A percentile compares a stretch with the other conserved stretches of the same genome.
Evolutionary conservation across 2,888 invertebrate species (phyloP).

Genomic region (Strigamia maritima): DNA sequence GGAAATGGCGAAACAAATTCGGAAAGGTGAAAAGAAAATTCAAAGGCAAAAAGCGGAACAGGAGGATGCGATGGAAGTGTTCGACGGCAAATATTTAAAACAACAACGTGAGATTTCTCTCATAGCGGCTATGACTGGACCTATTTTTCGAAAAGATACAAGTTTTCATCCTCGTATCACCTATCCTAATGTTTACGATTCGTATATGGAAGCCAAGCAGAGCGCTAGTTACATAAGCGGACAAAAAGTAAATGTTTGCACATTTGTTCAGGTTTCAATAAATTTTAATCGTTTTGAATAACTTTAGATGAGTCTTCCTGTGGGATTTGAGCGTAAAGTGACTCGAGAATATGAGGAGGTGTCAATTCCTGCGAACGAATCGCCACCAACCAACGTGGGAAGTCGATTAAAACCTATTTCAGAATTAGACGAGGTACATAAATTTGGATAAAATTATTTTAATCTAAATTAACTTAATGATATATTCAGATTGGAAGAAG

Average conservation of each 20-base stretch:
- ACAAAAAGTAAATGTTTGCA: slow-evolving; percentile 57
- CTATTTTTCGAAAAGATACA: slow-evolving; percentile 46
- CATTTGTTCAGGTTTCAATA: neutral
- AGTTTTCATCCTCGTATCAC: slow-evolving; percentile 56
- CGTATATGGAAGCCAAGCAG: slow-evolving; percentile 66
- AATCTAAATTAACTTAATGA: neutral
- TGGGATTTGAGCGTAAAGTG: slow-evolving; percentile 69
- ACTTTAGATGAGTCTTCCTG: slow-evolving; percentile 68
- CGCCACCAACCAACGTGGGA: slow-evolving; percentile 62
- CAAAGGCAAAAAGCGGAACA: slow-evolving; percentile 46
- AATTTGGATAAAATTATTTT: neutral
- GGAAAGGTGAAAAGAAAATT: slow-evolving; percentile 77
- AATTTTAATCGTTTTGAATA: neutral
- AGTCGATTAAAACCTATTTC: slow-evolving; percentile 63
- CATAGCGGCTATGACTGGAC: slow-evolving; percentile 47
- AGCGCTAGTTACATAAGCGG: slow-evolving; percentile 74
- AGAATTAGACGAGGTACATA: slow-evolving; percentile 63
- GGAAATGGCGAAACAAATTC: slow-evolving; percentile 66
- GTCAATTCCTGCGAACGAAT: slow-evolving; percentile 68
- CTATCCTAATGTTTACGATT: slow-evolving; percentile 86
- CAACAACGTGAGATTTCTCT: slow-evolving; percentile 52
- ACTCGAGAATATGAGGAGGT: slow-evolving; percentile 80
- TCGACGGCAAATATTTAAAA: slow-evolving; percentile 49
- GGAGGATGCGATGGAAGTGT: slow-evolving; percentile 43
- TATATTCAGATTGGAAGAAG: slow-evolving; percentile 69